Base-by-base conservation (phyloP, 2,888 invertebrate species). In the Drosophila nr. fundita region DNA sequence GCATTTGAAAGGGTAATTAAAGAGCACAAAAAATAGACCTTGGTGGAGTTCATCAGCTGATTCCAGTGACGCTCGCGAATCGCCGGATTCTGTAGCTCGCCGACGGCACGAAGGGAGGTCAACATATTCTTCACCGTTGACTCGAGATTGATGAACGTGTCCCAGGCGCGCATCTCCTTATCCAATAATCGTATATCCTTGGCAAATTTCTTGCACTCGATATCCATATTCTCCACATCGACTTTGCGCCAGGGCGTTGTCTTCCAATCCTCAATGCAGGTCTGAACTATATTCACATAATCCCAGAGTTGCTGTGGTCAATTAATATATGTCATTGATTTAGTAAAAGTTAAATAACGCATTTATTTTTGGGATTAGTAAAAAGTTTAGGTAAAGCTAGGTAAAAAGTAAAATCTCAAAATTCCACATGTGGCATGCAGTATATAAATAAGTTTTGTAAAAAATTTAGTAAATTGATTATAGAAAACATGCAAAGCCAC, bases 211-310 rank as follows among this genome's bases (percentile, higher is more conserved):
- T 99, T 99, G 93, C 99, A 99, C 93, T 99, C 99, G 83, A 99
- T 97, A 91, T 99, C 99, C 98, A 99, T 99, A 90, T 98, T 98
- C 93, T 99, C 99, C 48, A 99, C 98, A 91, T 99, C 98, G 73
- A 99, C 98, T 92, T 98, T 97, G 66, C 97, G 95, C 99, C 99
- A 99, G 0, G 98, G 97, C 0, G 99, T 99, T 1, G 97, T 98
- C 93, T 99, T 99, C 99, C 99, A 99, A 91, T 98, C 98, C 89
- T 98, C 97, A 69, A 99, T 97, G 90, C 97, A 97, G 5, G 97
- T 97, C 81, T 96, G 95, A 3, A 99, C 98, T 80, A 98, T 97
- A 90, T 95, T 95, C 13, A 97, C 96, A 91, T 99, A 98, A 94
- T 99, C 99, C 99, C 99, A 99, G 15, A 99, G 94, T 95, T 98